Percentiles rank a stretch among this genome's conserved stretches.
phyloP scores from a whole-genome alignment of 2,113 vertebrate species.

The Archocentrus centrarchus region DNA sequence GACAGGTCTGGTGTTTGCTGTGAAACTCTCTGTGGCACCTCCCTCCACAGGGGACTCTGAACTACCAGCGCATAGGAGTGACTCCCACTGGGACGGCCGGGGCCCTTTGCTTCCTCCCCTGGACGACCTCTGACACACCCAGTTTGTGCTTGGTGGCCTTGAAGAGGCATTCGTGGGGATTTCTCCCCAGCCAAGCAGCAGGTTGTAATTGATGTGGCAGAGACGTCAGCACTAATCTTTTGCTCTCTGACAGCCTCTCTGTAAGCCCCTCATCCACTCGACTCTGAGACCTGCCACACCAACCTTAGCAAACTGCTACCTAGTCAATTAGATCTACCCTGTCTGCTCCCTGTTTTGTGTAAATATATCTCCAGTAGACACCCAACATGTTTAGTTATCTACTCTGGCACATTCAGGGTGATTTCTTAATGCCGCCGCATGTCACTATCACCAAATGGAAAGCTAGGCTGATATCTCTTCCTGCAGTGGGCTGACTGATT shows the following conservation, averaged over 20 bases:
- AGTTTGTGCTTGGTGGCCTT: constrained; percentile 71
- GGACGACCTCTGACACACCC: constrained; percentile 78
- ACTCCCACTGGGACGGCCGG: constrained; percentile 74
- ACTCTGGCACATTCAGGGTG: constrained; percentile 71
- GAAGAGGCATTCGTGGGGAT: constrained; percentile 77
- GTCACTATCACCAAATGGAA: constrained; percentile 80
- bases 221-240: constrained; percentile 83
- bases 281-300: constrained; percentile 64
- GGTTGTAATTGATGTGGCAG: constrained; percentile 84
- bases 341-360: constrained; percentile 73
- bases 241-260: constrained; percentile 71
- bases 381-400: constrained; percentile 77
- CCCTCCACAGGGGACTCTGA: constrained; percentile 79
- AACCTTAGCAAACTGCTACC: constrained; percentile 72
- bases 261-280: constrained; percentile 68
- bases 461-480: constrained; percentile 72
- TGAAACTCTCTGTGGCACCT: constrained; percentile 82
- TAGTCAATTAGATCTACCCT: constrained; percentile 78
- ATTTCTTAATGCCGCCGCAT: constrained; percentile 73
- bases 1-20: constrained; percentile 75
- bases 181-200: constrained; percentile 68
- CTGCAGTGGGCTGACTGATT: constrained; percentile 66
- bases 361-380: constrained; percentile 76
- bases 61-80: constrained; percentile 76
- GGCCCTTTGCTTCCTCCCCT: constrained; percentile 57